Conservation (phyloP, 2,797 vertebrate genomes). For the Macroramphosus scolopax region DNA sequence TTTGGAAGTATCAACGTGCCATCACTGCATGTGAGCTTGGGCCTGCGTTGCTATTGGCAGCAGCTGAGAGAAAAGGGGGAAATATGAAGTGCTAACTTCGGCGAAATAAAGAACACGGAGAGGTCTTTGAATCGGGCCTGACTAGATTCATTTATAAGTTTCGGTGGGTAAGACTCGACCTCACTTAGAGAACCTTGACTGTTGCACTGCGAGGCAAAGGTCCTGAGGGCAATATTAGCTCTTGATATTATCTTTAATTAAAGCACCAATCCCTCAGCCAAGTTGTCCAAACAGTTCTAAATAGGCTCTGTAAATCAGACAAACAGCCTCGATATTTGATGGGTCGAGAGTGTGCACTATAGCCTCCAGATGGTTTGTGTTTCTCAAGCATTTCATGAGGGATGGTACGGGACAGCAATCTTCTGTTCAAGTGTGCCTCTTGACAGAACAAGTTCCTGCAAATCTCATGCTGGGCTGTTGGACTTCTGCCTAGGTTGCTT, state of each 20-base stretch:
- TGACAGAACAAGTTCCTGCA: slow-evolving; percentile 61
- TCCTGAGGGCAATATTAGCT: slow-evolving; percentile 71
- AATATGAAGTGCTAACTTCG: slow-evolving; percentile 25
- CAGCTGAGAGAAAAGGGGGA: slow-evolving; percentile 40
- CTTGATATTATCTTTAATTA: slow-evolving; percentile 86
- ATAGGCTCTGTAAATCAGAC: slow-evolving; percentile 77
- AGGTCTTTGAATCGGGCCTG: slow-evolving; percentile 44
- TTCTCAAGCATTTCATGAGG: slow-evolving; percentile 68
- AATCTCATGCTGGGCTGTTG: slow-evolving; percentile 59
- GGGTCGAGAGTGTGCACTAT: slow-evolving; percentile 60
- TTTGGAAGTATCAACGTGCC: slow-evolving; percentile 76
- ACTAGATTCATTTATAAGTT: slow-evolving; percentile 49
- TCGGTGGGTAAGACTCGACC: slow-evolving; percentile 41
- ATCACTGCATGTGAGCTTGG: slow-evolving; percentile 57
- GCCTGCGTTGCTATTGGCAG: slow-evolving; percentile 56
- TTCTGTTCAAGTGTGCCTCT: slow-evolving; percentile 69
- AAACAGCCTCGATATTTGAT: slow-evolving; percentile 79
- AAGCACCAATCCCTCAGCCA: slow-evolving; percentile 73
- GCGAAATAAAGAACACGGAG: slow-evolving; percentile 37
- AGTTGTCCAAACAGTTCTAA: slow-evolving; percentile 81
- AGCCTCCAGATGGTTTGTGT: slow-evolving; percentile 80
- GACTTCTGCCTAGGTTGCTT: slow-evolving; percentile 50
- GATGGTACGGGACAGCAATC: slow-evolving; percentile 69
- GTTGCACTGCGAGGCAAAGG: slow-evolving; percentile 69
- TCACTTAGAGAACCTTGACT: slow-evolving; percentile 59